phyloP scores from a whole-genome alignment of 1,140 invertebrate species.

The Agrypnia vestita region DNA sequence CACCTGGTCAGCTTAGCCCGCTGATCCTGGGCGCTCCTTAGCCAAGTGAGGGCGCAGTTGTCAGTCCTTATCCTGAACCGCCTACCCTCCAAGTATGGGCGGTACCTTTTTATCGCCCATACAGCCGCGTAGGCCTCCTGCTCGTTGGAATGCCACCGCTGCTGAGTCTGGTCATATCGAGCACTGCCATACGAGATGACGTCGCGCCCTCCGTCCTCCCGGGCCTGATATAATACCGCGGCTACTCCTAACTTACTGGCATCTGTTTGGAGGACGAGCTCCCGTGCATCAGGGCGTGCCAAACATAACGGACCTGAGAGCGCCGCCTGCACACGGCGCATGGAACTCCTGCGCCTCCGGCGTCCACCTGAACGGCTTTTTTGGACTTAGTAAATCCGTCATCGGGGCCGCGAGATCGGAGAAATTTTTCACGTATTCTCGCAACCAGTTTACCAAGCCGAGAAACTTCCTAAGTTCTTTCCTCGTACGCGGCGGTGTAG shows the following conservation, averaged over 20 bases:
- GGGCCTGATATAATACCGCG: slow-evolving; percentile 5
- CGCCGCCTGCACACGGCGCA: background rate
- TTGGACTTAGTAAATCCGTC: no score
- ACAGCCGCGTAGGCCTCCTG: slow-evolving; percentile 10
- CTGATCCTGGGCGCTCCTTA: background rate
- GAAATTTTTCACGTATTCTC: background rate
- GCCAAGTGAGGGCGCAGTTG: slow-evolving; percentile 11
- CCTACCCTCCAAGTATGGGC: slow-evolving; percentile 3
- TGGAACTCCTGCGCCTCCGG: no score
- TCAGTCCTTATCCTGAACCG: background rate
- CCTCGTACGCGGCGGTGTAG: background rate
- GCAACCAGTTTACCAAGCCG: background rate
- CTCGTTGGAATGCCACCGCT: slow-evolving; percentile 5
- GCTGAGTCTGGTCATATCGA: background rate
- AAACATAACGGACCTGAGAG: background rate
- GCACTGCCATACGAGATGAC: slow-evolving; percentile 15
- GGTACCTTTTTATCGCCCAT: slow-evolving; percentile 18
- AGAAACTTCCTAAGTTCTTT: background rate
- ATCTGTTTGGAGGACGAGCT: slow-evolving; percentile 7
- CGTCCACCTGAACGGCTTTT: no score
- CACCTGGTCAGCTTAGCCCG: slow-evolving; percentile 22
- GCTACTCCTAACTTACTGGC: slow-evolving; percentile 1
- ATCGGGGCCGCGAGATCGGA: no score
- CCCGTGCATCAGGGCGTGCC: background rate
- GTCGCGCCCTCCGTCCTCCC: background rate